A percentile compares a stretch with the other conserved stretches of the same genome.
These are phyloP conservation scores for Leptinotarsa juncta DNA, from an alignment of 2,888 invertebrate genomes.

Conservation along the genomic window DNA sequence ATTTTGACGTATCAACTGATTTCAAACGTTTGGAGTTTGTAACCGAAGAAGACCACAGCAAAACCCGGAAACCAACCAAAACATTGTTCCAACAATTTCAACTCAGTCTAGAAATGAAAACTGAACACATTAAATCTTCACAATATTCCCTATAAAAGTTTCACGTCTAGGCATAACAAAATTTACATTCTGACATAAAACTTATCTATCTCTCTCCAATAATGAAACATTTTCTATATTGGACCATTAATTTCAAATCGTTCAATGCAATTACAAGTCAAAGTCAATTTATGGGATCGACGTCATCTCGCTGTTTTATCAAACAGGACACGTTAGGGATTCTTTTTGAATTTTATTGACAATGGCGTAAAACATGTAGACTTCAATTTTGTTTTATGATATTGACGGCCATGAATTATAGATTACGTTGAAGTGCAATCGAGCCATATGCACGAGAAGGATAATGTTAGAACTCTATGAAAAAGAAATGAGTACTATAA, in stretches of 20 bases:
- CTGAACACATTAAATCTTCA: no score
- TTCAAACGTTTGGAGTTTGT: no score
- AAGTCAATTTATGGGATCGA: background rate
- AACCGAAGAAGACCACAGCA: no score
- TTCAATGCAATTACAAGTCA: background rate
- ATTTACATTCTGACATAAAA: no score
- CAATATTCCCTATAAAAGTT: no score
- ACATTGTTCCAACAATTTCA: no score
- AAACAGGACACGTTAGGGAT: background rate
- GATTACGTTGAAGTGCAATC: background rate
- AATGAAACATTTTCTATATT: background rate
- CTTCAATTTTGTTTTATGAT: constrained; percentile 7
- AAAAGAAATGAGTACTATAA: background rate
- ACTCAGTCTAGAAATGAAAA: no score
- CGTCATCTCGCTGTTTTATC: constrained; percentile 3
- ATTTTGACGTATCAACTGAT: no score
- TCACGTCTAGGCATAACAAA: no score
- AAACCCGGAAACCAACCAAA: no score
- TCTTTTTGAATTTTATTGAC: background rate
- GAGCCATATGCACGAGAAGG: background rate
- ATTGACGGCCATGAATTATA: constrained; percentile 2
- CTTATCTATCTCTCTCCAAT: no score
- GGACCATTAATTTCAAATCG: no score
- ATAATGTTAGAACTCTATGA: background rate
- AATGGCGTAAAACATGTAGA: background rate